A percentile compares a stretch with the other conserved stretches of the same genome.
Conservation (phyloP, 2,888 invertebrate species). For the Argyresthia goedartella region DNA sequence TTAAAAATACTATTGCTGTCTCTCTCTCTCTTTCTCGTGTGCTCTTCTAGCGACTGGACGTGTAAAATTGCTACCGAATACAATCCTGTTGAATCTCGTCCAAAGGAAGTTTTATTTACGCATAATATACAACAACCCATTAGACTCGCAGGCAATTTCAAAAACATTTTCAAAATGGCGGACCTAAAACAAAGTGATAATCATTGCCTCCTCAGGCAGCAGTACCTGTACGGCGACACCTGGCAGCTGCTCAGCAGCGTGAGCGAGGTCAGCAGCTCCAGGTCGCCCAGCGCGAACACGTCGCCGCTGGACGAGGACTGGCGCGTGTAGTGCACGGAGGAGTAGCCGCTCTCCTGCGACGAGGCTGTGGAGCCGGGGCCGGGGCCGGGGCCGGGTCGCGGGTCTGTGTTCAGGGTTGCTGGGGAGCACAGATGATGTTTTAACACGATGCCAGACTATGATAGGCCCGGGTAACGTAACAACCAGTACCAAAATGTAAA, state of each 20-base stretch:
- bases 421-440: neutral
- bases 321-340: slow-evolving; percentile 10
- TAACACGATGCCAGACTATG: too few relatives aligned
- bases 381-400: slow-evolving; percentile 24
- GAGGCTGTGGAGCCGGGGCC: slow-evolving; percentile 24
- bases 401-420: slow-evolving; percentile 20
- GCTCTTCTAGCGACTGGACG: too few relatives aligned
- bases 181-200: too few relatives aligned
- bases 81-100: too few relatives aligned
- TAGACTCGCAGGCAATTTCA: too few relatives aligned
- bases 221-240: slow-evolving; percentile 36
- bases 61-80: too few relatives aligned
- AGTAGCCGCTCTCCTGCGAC: slow-evolving; percentile 37
- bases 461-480: neutral
- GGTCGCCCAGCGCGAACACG: slow-evolving; percentile 52
- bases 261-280: slow-evolving; percentile 40
- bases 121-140: too few relatives aligned
- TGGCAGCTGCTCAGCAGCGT: slow-evolving; percentile 34
- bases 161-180: too few relatives aligned
- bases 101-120: too few relatives aligned
- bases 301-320: neutral
- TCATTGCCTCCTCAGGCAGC: too few relatives aligned
- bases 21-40: too few relatives aligned
- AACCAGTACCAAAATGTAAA: neutral
- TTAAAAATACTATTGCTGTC: too few relatives aligned